Base-by-base conservation (phyloP, 2,888 invertebrate genomes). In the Ormyrus rosae region DNA sequence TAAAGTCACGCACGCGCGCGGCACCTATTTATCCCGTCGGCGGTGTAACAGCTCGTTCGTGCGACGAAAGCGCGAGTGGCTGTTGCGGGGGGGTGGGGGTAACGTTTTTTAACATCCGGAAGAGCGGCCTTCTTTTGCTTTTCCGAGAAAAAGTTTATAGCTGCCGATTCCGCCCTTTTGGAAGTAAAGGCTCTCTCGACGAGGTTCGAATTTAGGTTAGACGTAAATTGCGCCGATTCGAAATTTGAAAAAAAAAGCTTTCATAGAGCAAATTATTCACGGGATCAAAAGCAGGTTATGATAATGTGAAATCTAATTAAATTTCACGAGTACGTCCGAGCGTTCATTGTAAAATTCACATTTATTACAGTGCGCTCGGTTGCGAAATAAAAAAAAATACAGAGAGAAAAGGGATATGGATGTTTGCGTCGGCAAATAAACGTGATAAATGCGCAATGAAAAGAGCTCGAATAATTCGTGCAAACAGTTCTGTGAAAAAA, bases 231-330 rank as follows among this genome's bases (percentile, higher is more conserved):
- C 13, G 55, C 19, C 19, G 2, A 65, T 80, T 74, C 73, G 79
- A 69, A 74, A 70, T 63, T 7, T 53, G 9, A n/a, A 73, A 58
- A 51, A 70, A 69, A 48, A 64, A 0, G 50, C 45, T 72, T 56
- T 56, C 55, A 76, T 71, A 78, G 63, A 50, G 34, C 46, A 69
- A 69, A 78, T 80, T 64, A 80, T 73, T 73, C 68, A 64, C 46
- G 50, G 19, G 65, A 48, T 60, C n/a, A 45, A 63, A 67, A 70
- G 56, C 75, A 45, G 71, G 70, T 75, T 80, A 75, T 75, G 80
- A 19, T 75, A 75, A 80, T 75, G 48, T 10, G 48, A 46, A 48
- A 60, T 61, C 55, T 67, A 80, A 80, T 80, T 80, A 34, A 71
- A 75, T 80, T 64, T 69, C 48, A 68, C 63, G 70, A 77, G 70